A percentile compares a stretch with the other conserved stretches of the same genome.
phyloP scores from a whole-genome alignment of 2,888 invertebrate genomes.

The Icerya purchasi region DNA sequence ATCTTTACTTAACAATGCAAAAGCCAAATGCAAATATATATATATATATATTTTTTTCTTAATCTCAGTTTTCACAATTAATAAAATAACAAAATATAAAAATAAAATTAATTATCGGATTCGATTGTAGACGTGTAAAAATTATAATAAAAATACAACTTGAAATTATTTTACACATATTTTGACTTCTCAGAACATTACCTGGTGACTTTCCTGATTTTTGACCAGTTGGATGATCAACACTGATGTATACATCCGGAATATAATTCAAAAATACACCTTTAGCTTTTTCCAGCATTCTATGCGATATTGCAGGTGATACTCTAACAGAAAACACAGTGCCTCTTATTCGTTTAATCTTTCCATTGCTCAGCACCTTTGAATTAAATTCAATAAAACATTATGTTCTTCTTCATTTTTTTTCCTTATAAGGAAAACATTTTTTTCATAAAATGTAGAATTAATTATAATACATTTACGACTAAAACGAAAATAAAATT shows the following conservation, averaged over 20 bases:
- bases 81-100: not conserved
- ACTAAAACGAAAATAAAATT: too few relatives aligned
- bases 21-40: too few relatives aligned
- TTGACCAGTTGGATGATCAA: conserved; percentile 73
- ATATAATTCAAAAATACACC: conserved; percentile 72
- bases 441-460: too few relatives aligned
- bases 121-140: not conserved
- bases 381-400: too few relatives aligned
- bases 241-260: conserved; percentile 86
- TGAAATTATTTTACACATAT: not conserved
- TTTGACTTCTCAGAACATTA: too few relatives aligned
- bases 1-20: too few relatives aligned
- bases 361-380: conserved; percentile 60
- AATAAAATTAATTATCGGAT: not conserved
- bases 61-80: too few relatives aligned
- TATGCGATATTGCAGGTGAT: conserved; percentile 78
- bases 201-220: conserved; percentile 72
- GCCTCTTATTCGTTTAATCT: conserved; percentile 84
- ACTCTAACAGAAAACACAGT: conserved; percentile 73
- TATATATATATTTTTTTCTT: too few relatives aligned
- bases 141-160: conserved; percentile 4
- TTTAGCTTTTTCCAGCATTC: conserved; percentile 83
- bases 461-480: too few relatives aligned
- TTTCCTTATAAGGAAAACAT: too few relatives aligned
- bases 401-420: too few relatives aligned